Conservation (phyloP, 2,797 vertebrate genomes). For the Galagoides demidoff region DNA sequence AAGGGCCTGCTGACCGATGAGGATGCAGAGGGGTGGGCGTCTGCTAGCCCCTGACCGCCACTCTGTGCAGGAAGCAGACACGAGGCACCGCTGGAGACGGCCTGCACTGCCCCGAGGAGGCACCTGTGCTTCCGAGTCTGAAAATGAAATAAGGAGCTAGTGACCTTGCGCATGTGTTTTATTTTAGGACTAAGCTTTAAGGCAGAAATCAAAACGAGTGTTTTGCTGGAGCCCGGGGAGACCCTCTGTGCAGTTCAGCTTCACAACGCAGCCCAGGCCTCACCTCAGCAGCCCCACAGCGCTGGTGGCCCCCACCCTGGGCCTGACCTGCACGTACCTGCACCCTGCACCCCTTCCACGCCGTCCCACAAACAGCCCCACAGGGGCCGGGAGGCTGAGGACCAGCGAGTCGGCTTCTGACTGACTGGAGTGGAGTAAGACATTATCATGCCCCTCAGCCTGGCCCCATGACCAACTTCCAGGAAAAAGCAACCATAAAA, state of each 20-base stretch:
- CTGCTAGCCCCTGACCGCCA: background rate
- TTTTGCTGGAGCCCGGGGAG: slow-evolving; percentile 51
- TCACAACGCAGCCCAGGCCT: background rate
- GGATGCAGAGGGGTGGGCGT: background rate
- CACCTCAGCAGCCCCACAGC: background rate
- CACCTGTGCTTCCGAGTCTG: slow-evolving; percentile 74
- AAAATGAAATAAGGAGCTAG: slow-evolving; percentile 53
- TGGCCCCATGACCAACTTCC: background rate
- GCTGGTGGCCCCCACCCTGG: slow-evolving; percentile 10
- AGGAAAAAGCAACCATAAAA: background rate
- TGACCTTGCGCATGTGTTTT: background rate
- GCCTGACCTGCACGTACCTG: background rate
- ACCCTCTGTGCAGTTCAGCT: background rate
- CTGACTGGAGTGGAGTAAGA: background rate
- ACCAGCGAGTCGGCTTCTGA: background rate
- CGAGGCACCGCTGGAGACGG: background rate
- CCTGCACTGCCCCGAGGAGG: background rate
- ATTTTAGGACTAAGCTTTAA: background rate
- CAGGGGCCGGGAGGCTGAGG: background rate
- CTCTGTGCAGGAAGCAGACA: accelerated
- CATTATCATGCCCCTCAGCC: too few species aligned
- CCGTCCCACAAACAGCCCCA: background rate
- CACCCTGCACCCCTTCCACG: background rate
- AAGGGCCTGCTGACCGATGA: background rate
- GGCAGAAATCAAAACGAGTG: slow-evolving; percentile 59